A percentile compares a stretch with the other conserved stretches of the same genome.
phyloP scores from a whole-genome alignment of 2,888 invertebrate genomes.

The Nemotelus pantherinus region DNA sequence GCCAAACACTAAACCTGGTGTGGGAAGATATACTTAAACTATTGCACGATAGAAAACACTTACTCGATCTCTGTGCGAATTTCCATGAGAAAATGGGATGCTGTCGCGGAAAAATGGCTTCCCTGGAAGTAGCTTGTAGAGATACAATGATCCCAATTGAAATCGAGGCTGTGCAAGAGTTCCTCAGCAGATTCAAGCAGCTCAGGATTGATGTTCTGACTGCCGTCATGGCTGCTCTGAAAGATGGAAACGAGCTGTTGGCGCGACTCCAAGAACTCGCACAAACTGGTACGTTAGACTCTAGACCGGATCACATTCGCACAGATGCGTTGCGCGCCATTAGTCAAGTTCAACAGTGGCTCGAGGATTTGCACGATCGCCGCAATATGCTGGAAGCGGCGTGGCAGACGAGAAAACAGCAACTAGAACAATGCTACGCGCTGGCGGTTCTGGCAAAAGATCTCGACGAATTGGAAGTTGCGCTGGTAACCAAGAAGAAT shows the following conservation, averaged over 20 bases:
- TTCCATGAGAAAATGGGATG: constrained; percentile 79
- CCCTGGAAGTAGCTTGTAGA: constrained; percentile 75
- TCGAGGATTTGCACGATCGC: constrained; percentile 79
- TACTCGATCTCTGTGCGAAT: constrained; percentile 80
- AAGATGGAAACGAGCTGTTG: constrained; percentile 80
- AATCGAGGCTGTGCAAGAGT: constrained; percentile 75
- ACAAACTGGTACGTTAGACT: constrained; percentile 78
- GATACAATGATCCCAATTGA: constrained; percentile 76
- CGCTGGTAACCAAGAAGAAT: constrained; percentile 67
- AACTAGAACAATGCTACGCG: constrained; percentile 81
- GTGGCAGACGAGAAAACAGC: constrained; percentile 75
- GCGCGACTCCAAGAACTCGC: constrained; percentile 79
- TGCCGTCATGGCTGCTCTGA: constrained; percentile 80
- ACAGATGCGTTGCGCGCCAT: constrained; percentile 67
- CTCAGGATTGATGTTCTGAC: constrained; percentile 78
- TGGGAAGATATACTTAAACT: constrained; percentile 87
- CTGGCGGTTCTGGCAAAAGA: constrained; percentile 78
- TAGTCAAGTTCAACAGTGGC: constrained; percentile 77
- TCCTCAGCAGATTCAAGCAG: constrained; percentile 77
- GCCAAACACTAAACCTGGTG: constrained; percentile 76
- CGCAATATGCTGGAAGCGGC: constrained; percentile 76
- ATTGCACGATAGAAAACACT: constrained; percentile 78
- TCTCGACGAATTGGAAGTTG: constrained; percentile 72
- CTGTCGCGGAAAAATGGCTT: constrained; percentile 75
- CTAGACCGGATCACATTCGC: constrained; percentile 72